Evolutionary conservation across 2,797 vertebrate genomes (phyloP).

Genomic region (Heterohyrax brucei): DNA sequence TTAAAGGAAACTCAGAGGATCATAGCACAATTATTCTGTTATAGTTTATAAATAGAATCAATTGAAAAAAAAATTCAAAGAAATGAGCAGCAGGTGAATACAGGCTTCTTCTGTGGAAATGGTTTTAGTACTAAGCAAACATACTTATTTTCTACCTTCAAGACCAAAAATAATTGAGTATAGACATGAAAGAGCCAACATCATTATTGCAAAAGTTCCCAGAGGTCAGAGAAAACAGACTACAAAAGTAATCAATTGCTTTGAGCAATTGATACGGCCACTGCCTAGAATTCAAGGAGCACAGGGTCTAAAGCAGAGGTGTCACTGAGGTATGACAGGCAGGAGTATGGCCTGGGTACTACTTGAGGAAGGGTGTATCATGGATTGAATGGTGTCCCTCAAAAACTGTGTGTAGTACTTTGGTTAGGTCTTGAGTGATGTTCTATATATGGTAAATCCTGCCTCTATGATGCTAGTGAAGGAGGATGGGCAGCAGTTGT

Average conservation of each 20-base stretch:
- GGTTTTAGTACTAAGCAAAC: constrained; percentile 68
- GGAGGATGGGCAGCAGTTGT: too few relatives aligned
- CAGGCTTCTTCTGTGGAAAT: constrained; percentile 56
- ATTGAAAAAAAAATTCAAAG: constrained; percentile 47
- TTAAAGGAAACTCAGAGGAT: constrained; percentile 61
- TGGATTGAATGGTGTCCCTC: too few relatives aligned
- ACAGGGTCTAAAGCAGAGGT: not conserved
- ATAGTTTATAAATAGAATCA: constrained; percentile 65
- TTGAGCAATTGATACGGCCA: not conserved
- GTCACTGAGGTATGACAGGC: too few relatives aligned
- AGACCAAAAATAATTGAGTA: constrained; percentile 47
- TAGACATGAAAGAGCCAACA: constrained; percentile 48
- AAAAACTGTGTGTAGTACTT: too few relatives aligned
- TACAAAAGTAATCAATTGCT: not conserved
- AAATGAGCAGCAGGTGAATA: constrained; percentile 55
- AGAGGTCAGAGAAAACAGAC: constrained; percentile 53
- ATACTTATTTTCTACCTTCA: constrained; percentile 70
- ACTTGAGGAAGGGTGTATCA: too few relatives aligned
- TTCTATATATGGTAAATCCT: too few relatives aligned
- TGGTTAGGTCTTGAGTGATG: too few relatives aligned
- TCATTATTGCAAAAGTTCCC: constrained; percentile 61
- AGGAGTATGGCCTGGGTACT: too few relatives aligned
- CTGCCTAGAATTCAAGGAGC: constrained; percentile 30
- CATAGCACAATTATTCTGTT: constrained; percentile 25
- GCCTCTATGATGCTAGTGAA: too few relatives aligned